phyloP scores from a whole-genome alignment of 1,140 invertebrate genomes.

The Drosophila parvula region DNA sequence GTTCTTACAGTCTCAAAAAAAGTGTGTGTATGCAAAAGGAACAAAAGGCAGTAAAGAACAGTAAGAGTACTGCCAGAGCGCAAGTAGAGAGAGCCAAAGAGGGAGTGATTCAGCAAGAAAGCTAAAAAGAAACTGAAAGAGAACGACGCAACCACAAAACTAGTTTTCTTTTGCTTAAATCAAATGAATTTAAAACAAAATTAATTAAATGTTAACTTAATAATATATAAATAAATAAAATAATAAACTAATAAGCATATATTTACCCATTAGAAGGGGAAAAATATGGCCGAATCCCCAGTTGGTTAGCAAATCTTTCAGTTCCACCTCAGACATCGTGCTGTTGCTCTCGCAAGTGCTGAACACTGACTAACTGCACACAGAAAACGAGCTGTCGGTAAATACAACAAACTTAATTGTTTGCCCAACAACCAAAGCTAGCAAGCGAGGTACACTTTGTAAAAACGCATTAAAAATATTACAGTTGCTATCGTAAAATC shows the following conservation, averaged over 20 bases:
- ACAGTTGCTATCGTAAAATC: background rate
- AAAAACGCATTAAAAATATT: background rate
- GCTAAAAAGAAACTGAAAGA: background rate
- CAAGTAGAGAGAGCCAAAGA: background rate
- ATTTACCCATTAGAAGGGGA: background rate
- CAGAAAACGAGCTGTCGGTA: background rate
- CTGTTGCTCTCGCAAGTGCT: background rate
- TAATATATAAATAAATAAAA: background rate
- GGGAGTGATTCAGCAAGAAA: background rate
- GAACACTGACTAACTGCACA: background rate
- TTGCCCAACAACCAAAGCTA: background rate
- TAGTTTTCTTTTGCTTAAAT: background rate
- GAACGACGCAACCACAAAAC: background rate
- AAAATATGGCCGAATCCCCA: slow-evolving; percentile 3
- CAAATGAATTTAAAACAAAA: background rate
- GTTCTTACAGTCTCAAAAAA: background rate
- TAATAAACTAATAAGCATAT: background rate
- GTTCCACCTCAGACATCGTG: background rate
- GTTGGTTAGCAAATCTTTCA: slow-evolving; percentile 1
- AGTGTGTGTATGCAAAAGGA: background rate
- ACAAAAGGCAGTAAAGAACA: background rate
- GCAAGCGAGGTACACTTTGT: background rate
- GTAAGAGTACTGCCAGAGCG: background rate
- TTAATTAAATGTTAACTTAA: background rate
- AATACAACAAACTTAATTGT: slow-evolving; percentile 1